Base-by-base conservation (phyloP, 1,140 invertebrate genomes). In the Magallana ariakensis region DNA sequence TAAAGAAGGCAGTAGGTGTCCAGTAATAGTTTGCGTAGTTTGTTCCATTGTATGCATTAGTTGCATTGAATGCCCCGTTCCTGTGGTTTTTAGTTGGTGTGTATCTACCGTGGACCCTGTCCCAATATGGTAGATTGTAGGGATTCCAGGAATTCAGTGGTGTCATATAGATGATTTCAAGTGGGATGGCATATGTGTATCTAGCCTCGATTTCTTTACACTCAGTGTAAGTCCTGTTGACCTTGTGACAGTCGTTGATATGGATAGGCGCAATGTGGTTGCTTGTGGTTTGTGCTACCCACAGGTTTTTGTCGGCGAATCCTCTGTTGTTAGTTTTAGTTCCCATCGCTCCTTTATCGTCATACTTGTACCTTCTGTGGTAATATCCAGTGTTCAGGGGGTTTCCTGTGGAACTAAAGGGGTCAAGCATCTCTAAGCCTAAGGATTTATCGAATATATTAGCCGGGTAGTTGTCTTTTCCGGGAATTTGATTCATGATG, bases 91-190 rank as follows among this genome's bases (percentile, higher is more conserved):
- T 55, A 7, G 10, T 22, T 26, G n/a, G 80, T 11, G 53, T 83
- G 13, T 87, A 57, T 22, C 19, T 70, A 11, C 7, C 19, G 19
- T 22, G 19, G 3, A 16, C 16, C 26, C 66, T 26, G 80, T 85
- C 22, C 19, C 55, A 22, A 19, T 82, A 84, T 56, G 26, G 33
- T 4, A 91, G 57, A 80, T 89, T 85, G 84, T 90, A 88, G 0
- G 91, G 91, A 57, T 92, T 92, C 91, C 91, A 92, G 6, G 54
- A 81, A 7, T 84, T 62, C 16, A 92, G 85, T 3, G 91, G 91
- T 10, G 89, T 92, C 82, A 91, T 84, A 57, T 89, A 92, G 15
- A 92, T 88, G 46, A 92, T 89, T 70, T 92, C 91, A 2, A 92
- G 83, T 13, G 91, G 91, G 54, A 92, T 88, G 3, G 91, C 90